Evolutionary conservation across 2,797 vertebrate species (phyloP).

Genomic region (Clangula hyemalis): DNA sequence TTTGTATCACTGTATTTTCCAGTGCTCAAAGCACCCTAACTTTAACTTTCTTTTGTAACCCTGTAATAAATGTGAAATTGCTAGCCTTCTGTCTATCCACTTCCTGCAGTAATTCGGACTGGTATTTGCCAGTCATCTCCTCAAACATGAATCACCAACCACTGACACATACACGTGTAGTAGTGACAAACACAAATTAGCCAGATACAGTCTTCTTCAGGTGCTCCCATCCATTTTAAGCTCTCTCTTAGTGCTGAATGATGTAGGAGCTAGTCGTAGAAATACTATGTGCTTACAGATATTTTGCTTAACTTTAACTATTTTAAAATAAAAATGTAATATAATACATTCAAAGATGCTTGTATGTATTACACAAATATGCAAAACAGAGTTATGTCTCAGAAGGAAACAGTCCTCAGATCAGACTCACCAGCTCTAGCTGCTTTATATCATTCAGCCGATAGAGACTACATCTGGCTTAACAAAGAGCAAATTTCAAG

Average conservation of each 20-base stretch:
- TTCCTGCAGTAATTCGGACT: background rate
- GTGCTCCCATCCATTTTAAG: background rate
- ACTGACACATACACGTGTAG: background rate
- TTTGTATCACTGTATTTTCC: background rate
- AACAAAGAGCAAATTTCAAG: constrained; percentile 3
- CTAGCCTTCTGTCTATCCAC: background rate
- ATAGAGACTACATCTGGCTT: background rate
- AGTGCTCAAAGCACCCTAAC: background rate
- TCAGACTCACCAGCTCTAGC: background rate
- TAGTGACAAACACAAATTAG: background rate
- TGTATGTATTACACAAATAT: background rate
- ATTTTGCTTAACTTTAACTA: background rate
- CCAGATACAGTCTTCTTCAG: background rate
- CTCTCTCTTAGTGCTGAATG: background rate
- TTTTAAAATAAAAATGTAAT: background rate
- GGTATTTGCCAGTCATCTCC: constrained; percentile 21
- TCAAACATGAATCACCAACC: constrained; percentile 11
- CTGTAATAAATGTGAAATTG: background rate
- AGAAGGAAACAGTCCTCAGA: background rate
- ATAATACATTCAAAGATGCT: background rate
- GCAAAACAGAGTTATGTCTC: background rate
- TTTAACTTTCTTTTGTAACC: background rate
- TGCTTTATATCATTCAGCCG: background rate
- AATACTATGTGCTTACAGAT: background rate
- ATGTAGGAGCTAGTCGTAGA: background rate